Evolutionary conservation across 37 sponge, comb jelly and placozoan genomes (phyloP).

Genomic region (Cladorhizidae sp.): DNA sequence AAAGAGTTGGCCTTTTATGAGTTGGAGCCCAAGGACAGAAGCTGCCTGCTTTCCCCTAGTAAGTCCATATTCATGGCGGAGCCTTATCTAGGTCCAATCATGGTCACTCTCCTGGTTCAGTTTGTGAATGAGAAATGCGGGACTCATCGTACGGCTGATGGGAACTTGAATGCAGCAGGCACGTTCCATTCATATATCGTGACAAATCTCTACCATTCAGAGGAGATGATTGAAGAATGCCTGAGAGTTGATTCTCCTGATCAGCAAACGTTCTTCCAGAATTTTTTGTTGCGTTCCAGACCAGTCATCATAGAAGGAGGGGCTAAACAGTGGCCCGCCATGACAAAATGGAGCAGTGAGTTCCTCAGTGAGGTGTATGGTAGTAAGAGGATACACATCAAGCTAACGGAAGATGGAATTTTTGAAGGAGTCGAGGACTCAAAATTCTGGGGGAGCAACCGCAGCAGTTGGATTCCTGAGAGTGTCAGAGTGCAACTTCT

Average conservation of each 20-base stretch:
- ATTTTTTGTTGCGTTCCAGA: conserved; percentile 59
- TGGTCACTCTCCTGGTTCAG: conserved; percentile 23
- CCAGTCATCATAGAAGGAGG: conserved; percentile 75
- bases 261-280: conserved; percentile 39
- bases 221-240: conserved; percentile 27
- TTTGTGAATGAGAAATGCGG: conserved; percentile 73
- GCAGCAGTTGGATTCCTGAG: conserved; percentile 51
- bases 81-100: conserved; percentile 30
- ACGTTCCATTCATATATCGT: conserved; percentile 35
- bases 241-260: conserved; percentile 27
- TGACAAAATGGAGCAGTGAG: conserved; percentile 65
- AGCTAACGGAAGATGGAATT: conserved; percentile 67
- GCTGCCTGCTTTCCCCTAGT: conserved; percentile 41
- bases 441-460: conserved; percentile 45
- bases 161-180: conserved; percentile 45
- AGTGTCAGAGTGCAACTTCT: conserved; percentile 47
- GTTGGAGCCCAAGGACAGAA: conserved; percentile 31
- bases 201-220: conserved; percentile 31
- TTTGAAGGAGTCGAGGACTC: conserved; percentile 83
- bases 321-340: conserved; percentile 59
- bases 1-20: conserved; percentile 35
- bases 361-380: conserved; percentile 49
- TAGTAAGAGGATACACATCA: conserved; percentile 57
- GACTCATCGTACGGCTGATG: conserved; percentile 32
- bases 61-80: conserved; percentile 28